Conservation (phyloP, 2,113 vertebrate species). For the Mormoops blainvillei region DNA sequence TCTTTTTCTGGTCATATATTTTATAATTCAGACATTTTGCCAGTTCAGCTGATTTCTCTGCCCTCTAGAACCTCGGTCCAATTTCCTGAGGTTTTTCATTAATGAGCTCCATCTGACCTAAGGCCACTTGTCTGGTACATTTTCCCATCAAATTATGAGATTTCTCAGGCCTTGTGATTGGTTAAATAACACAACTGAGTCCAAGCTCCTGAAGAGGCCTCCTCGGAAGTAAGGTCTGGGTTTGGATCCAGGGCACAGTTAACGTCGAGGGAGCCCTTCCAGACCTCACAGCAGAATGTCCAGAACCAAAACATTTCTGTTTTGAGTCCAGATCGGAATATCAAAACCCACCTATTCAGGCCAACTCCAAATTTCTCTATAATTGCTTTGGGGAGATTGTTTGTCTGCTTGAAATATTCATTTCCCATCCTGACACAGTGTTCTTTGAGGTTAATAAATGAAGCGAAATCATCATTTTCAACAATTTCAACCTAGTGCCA, state of each 20-base stretch:
- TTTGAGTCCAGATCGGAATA: not conserved
- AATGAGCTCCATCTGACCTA: not conserved
- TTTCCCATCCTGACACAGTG: constrained; percentile 15
- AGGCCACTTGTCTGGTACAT: not conserved
- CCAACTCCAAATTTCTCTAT: constrained; percentile 22
- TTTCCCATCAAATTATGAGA: not conserved
- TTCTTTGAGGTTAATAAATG: constrained; percentile 54
- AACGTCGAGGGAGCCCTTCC: not conserved
- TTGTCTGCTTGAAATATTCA: constrained; percentile 33
- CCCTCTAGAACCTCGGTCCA: not conserved
- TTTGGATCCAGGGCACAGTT: not conserved
- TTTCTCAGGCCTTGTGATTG: constrained; percentile 17
- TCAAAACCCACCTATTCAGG: not conserved
- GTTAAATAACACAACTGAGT: not conserved
- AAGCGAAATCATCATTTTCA: constrained; percentile 37
- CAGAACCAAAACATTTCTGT: constrained; percentile 41
- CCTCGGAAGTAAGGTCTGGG: not conserved
- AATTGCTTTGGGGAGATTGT: constrained; percentile 39
- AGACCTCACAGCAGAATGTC: not conserved
- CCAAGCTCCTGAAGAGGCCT: not conserved
- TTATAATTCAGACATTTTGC: constrained; percentile 21
- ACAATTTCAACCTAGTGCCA: constrained; percentile 26
- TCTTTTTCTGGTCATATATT: constrained; percentile 1
- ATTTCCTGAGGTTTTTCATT: constrained; percentile 28
- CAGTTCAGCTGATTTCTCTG: not conserved